Evolutionary conservation across 2,797 vertebrate genomes (phyloP).

Genomic region (Coilia nasus): DNA sequence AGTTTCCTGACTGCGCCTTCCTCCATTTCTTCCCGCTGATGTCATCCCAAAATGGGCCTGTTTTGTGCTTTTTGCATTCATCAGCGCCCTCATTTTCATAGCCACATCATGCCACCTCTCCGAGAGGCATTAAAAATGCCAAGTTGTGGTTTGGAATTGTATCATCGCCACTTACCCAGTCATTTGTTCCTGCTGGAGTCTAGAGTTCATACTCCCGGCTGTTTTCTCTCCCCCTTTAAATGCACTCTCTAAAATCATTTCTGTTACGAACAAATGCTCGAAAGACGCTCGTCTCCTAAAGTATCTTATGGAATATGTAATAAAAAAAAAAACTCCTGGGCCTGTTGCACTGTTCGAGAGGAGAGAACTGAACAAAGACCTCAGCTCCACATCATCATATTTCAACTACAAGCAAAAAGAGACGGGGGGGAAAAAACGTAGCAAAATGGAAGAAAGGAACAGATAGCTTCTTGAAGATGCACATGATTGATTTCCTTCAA

Average conservation of each 20-base stretch:
- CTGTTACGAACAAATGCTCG: neutral
- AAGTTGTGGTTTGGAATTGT: neutral
- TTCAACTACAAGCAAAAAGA: neutral
- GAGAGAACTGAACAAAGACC: neutral
- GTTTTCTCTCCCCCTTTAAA: neutral
- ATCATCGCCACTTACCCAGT: neutral
- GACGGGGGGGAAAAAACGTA: neutral
- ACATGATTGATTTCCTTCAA: constrained; percentile 22
- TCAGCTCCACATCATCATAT: neutral
- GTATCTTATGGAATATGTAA: neutral
- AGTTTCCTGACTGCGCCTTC: neutral
- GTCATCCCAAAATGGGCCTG: constrained; percentile 23
- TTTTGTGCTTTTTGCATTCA: neutral
- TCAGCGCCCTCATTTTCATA: neutral
- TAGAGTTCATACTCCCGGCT: neutral
- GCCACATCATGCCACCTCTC: neutral
- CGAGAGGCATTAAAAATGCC: constrained; percentile 11
- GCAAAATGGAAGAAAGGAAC: neutral
- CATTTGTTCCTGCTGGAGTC: neutral
- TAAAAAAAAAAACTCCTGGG: neutral
- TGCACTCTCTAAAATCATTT: neutral
- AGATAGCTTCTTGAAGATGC: constrained; percentile 23
- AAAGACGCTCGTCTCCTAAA: neutral
- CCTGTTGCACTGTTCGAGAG: neutral
- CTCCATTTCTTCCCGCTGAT: constrained; percentile 2